Percentiles rank a stretch among this genome's conserved stretches.
These are phyloP conservation scores for Aegotheles bennettii DNA, from an alignment of 2,113 vertebrate species.

Conservation along the genomic window DNA sequence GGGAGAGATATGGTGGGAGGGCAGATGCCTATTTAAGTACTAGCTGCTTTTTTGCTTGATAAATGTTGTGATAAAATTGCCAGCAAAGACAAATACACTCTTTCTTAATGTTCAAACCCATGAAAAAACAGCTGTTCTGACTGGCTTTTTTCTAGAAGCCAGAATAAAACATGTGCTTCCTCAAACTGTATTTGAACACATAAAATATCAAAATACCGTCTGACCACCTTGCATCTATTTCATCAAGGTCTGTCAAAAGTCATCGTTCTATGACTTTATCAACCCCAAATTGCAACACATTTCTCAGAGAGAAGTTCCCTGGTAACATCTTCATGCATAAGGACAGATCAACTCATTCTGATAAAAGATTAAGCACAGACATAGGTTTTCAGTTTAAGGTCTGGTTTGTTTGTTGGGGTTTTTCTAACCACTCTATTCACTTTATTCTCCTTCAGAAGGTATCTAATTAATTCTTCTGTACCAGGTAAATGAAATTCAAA, in stretches of 20 bases:
- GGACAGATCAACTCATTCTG: not conserved
- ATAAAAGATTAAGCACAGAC: not conserved
- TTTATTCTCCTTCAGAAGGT: not conserved
- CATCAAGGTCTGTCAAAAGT: not conserved
- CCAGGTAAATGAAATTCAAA: not conserved
- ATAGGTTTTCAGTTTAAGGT: accelerated
- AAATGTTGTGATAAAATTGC: not conserved
- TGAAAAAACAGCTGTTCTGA: not conserved
- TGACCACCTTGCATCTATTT: not conserved
- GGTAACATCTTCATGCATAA: not conserved
- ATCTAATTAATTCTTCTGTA: not conserved
- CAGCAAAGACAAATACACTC: not conserved
- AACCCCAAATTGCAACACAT: not conserved
- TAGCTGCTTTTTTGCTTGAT: not conserved
- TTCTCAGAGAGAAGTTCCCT: not conserved
- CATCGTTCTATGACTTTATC: not conserved
- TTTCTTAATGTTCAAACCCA: not conserved
- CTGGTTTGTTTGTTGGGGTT: not conserved
- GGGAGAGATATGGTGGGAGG: not conserved
- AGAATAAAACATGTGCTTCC: not conserved
- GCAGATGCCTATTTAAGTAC: not conserved
- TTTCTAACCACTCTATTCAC: not conserved
- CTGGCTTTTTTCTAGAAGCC: not conserved
- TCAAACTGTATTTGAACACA: not conserved
- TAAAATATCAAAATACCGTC: not conserved